These are phyloP conservation scores for Maconellicoccus hirsutus DNA, from an alignment of 1,140 invertebrate genomes.

Conservation along the genomic window DNA sequence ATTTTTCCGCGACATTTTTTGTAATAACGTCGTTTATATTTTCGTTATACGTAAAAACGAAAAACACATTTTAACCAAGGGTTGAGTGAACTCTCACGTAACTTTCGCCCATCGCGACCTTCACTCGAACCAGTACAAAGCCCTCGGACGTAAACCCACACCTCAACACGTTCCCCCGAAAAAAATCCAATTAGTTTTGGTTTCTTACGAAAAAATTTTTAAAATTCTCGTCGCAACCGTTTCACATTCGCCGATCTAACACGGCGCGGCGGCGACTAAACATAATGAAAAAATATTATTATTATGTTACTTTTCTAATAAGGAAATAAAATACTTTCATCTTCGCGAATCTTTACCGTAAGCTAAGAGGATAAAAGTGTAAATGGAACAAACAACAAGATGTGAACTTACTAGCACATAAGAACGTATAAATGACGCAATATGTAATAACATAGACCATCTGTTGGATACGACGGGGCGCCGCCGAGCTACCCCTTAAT, in stretches of 20 bases:
- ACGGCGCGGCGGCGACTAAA: not conserved
- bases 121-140: too few species aligned
- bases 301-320: not conserved
- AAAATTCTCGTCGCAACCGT: too few species aligned
- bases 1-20: too few species aligned
- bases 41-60: too few species aligned
- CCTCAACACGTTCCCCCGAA: too few species aligned
- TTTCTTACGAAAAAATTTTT: too few species aligned
- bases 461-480: not conserved
- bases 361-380: slow-evolving; percentile 8
- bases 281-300: slow-evolving; percentile 1
- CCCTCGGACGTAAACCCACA: too few species aligned
- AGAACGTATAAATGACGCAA: slow-evolving; percentile 8
- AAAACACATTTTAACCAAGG: too few species aligned
- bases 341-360: not conserved
- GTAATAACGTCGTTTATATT: too few species aligned
- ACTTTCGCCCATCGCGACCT: too few species aligned
- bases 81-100: too few species aligned
- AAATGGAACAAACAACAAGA: not conserved
- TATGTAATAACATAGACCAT: not conserved
- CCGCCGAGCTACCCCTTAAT: not conserved
- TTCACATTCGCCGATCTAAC: not conserved
- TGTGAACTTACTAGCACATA: slow-evolving; percentile 3
- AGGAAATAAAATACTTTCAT: slow-evolving; percentile 10
- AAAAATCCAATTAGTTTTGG: too few species aligned